Evolutionary conservation across 1,140 invertebrate species (phyloP).

Genomic region (Chelonus insularis): DNA sequence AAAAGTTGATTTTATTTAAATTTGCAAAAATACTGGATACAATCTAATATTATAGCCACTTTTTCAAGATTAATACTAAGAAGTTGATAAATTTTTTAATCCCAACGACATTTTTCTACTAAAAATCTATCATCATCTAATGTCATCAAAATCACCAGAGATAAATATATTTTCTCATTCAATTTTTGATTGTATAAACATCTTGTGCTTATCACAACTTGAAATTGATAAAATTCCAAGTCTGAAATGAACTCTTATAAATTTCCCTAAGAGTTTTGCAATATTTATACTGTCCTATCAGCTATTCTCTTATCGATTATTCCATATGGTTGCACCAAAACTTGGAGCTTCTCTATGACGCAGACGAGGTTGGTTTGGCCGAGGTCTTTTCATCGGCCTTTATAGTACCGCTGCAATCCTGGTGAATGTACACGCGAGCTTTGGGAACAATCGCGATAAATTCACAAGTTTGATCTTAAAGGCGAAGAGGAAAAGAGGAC

Average conservation of each 20-base stretch:
- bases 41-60: no score
- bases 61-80: no score
- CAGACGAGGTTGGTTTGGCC: not conserved
- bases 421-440: not conserved
- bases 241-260: not conserved
- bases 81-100: no score
- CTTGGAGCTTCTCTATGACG: not conserved
- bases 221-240: no score
- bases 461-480: conserved; percentile 3
- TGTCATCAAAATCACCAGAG: no score
- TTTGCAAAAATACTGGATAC: no score
- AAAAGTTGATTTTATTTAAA: no score
- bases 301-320: conserved; percentile 14
- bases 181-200: no score
- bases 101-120: no score
- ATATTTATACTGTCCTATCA: not conserved
- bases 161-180: no score
- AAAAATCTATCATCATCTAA: no score
- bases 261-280: not conserved
- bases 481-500: not conserved
- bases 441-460: not conserved
- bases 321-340: conserved; percentile 20
- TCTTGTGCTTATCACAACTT: no score
- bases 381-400: not conserved
- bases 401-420: not conserved